phyloP scores from a whole-genome alignment of 2,888 invertebrate species.

The Ceriagrion tenellum region DNA sequence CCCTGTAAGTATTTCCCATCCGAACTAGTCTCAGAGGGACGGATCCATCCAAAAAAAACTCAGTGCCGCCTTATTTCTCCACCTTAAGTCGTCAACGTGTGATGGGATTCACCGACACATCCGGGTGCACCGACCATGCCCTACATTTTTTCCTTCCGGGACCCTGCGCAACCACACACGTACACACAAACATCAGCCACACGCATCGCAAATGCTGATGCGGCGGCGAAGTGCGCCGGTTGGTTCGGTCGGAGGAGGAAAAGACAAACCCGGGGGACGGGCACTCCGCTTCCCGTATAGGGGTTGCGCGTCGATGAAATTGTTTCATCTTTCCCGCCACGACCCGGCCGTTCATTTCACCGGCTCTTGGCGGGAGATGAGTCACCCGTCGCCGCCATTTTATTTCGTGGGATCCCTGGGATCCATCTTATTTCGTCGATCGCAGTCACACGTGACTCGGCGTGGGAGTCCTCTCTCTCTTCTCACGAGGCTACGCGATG shows the following conservation, averaged over 20 bases:
- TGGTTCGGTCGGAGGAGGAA: not conserved
- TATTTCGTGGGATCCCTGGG: not conserved
- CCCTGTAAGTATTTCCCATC: not conserved
- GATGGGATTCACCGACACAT: not conserved
- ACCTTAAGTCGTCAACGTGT: not conserved
- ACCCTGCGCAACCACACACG: not conserved
- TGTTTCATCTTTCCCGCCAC: conserved; percentile 22
- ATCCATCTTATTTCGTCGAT: conserved; percentile 21
- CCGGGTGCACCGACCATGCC: not conserved
- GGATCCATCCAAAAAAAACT: not conserved
- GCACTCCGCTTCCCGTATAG: not conserved
- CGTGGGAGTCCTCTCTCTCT: not conserved
- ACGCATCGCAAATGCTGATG: not conserved
- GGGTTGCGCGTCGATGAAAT: not conserved
- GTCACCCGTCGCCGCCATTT: not conserved
- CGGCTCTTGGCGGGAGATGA: not conserved
- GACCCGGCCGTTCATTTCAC: not conserved
- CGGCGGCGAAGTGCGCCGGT: not conserved
- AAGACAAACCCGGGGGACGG: not conserved
- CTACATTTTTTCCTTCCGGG: not conserved
- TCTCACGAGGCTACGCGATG: not conserved
- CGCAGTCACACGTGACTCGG: conserved; percentile 9
- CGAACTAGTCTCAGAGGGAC: not conserved
- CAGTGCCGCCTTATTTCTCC: not conserved
- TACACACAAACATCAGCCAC: not conserved